Conservation (phyloP, 2,113 vertebrate species). For the Clarias gariepinus region DNA sequence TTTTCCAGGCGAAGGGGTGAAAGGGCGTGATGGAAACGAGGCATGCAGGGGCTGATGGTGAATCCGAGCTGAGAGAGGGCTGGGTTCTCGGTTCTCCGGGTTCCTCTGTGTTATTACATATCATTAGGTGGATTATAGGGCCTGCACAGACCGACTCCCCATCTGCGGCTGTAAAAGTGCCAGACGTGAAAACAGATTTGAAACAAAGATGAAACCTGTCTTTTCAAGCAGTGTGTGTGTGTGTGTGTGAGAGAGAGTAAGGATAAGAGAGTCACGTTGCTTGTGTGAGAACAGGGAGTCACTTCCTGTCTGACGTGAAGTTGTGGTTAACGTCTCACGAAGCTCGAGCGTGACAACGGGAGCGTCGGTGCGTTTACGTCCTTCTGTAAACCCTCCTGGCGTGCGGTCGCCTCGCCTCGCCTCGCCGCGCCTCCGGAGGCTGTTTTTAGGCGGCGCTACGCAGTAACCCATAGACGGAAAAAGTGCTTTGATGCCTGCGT, state of each 20-base stretch:
- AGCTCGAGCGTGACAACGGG: not conserved
- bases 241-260: not conserved
- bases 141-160: slow-evolving; percentile 42
- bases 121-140: slow-evolving; percentile 59
- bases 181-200: slow-evolving; percentile 49
- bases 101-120: slow-evolving; percentile 56
- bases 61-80: slow-evolving; percentile 34
- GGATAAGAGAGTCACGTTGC: not conserved
- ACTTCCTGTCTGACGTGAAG: not conserved
- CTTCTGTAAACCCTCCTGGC: not conserved
- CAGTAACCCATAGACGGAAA: not conserved
- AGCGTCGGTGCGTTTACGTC: not conserved
- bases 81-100: slow-evolving; percentile 38
- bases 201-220: slow-evolving; percentile 28
- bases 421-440: not conserved
- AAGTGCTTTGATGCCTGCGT: not conserved
- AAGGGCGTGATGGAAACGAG: slow-evolving; percentile 19
- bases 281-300: not conserved
- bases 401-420: not conserved
- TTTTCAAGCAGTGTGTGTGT: slow-evolving; percentile 4
- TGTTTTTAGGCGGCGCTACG: not conserved
- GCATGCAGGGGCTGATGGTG: not conserved
- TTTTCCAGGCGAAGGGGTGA: slow-evolving; percentile 24
- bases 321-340: not conserved
- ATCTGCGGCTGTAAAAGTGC: slow-evolving; percentile 51